phyloP scores from a whole-genome alignment of 2,797 vertebrate species.

The Lutjanus argentimaculatus region DNA sequence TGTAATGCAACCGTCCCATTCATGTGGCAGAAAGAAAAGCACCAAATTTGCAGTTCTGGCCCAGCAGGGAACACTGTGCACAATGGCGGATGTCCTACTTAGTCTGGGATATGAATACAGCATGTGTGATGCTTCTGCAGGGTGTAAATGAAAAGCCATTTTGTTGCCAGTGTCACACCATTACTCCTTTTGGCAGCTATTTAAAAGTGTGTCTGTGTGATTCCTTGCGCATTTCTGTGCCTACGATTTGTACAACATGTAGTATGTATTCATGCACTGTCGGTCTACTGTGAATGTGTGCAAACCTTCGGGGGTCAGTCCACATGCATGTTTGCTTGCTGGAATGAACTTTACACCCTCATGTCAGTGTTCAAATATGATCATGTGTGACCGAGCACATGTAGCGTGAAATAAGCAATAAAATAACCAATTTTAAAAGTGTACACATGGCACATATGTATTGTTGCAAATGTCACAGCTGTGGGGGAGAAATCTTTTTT shows the following conservation, averaged over 20 bases:
- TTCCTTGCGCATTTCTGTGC: constrained; percentile 27
- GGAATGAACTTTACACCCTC: constrained; percentile 41
- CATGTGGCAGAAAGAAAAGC: constrained; percentile 4
- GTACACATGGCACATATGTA: neutral
- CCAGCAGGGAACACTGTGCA: constrained; percentile 6
- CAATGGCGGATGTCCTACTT: neutral
- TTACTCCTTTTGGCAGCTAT: constrained; percentile 54
- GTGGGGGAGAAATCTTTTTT: neutral
- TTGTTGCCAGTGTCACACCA: constrained; percentile 29
- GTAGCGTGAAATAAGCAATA: constrained; percentile 34
- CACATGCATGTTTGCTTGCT: constrained; percentile 33
- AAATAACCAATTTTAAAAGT: constrained; percentile 21
- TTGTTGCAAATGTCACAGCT: constrained; percentile 39
- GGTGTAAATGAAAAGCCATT: constrained; percentile 58
- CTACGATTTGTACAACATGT: constrained; percentile 11
- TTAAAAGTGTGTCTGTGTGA: constrained; percentile 37
- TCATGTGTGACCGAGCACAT: constrained; percentile 7
- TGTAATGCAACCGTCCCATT: neutral
- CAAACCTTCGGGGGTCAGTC: neutral
- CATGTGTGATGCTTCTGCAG: constrained; percentile 34
- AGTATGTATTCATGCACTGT: constrained; percentile 1
- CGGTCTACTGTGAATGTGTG: neutral
- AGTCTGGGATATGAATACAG: constrained; percentile 28
- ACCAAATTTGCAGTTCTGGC: neutral
- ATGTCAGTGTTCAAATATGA: constrained; percentile 27